Evolutionary conservation across 2,113 vertebrate genomes (phyloP).

Genomic region (Oostethus manadensis): DNA sequence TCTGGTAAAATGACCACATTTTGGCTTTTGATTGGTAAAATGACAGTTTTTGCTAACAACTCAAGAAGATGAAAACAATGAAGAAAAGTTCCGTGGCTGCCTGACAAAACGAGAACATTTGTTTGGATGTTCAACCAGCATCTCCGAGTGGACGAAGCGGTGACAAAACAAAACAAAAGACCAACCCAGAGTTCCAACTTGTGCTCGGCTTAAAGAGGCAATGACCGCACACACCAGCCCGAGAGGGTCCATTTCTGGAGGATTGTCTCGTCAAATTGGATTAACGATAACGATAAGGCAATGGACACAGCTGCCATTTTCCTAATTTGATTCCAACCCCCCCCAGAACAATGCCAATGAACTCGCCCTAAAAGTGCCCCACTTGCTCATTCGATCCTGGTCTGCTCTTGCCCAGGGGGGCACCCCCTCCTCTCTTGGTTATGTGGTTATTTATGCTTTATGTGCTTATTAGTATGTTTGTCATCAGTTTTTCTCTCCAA

Average conservation of each 20-base stretch:
- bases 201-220: conserved; percentile 28
- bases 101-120: too few species aligned
- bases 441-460: conserved; percentile 40
- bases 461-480: conserved; percentile 15
- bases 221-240: conserved; percentile 28
- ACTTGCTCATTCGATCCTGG: conserved; percentile 60
- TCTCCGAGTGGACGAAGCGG: conserved; percentile 4
- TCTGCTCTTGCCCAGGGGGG: conserved; percentile 34
- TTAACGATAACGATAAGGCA: conserved; percentile 68
- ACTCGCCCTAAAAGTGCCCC: conserved; percentile 59
- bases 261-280: conserved; percentile 64
- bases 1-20: too few species aligned
- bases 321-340: conserved; percentile 65
- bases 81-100: too few species aligned
- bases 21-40: too few species aligned
- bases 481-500: too few species aligned
- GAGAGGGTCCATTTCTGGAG: conserved; percentile 52
- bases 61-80: too few species aligned
- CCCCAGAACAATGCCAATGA: conserved; percentile 61
- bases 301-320: conserved; percentile 67
- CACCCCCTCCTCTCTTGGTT: conserved; percentile 11
- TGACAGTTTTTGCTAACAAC: too few species aligned
- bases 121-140: too few species aligned
- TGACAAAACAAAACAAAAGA: too few species aligned
- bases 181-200: conserved; percentile 13